Conservation (phyloP, 2,113 vertebrate genomes). For the Varanus salvator region DNA sequence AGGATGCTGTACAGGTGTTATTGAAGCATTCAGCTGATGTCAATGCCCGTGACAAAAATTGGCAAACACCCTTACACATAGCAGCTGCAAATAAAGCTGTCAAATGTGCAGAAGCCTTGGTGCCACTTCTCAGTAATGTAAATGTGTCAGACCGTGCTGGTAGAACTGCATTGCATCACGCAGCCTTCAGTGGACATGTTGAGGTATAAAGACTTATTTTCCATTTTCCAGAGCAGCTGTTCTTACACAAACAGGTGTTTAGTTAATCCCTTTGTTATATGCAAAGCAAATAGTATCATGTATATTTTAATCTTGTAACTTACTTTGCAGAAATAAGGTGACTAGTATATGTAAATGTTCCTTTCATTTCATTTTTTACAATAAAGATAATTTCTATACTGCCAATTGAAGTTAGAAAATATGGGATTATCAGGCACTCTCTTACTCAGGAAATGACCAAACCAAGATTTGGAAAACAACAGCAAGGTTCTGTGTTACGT, state of each 20-base stretch:
- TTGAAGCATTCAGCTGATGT: constrained; percentile 98
- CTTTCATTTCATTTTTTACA: neutral
- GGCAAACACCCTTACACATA: constrained; percentile 98
- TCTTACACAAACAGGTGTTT: constrained; percentile 3
- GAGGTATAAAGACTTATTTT: constrained; percentile 82
- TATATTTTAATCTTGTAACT: neutral
- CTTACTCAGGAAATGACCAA: neutral
- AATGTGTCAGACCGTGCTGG: constrained; percentile 96
- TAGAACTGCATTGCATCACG: constrained; percentile 95
- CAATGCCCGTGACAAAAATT: constrained; percentile 97
- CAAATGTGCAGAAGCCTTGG: constrained; percentile 94
- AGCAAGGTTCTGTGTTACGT: neutral
- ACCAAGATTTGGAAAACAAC: neutral
- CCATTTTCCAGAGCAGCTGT: constrained; percentile 19
- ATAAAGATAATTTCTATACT: neutral
- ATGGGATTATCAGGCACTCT: neutral
- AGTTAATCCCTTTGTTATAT: neutral
- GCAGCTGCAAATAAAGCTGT: constrained; percentile 97
- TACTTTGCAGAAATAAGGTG: neutral
- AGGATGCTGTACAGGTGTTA: constrained; percentile 98
- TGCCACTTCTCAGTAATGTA: constrained; percentile 95
- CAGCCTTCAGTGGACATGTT: constrained; percentile 95
- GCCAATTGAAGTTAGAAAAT: neutral
- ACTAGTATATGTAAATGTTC: neutral
- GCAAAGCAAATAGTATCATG: neutral